Evolutionary conservation across 1,140 invertebrate genomes (phyloP), one percentile per base, ranked within the genome.

Genomic region (Centruroides vittatus): DNA sequence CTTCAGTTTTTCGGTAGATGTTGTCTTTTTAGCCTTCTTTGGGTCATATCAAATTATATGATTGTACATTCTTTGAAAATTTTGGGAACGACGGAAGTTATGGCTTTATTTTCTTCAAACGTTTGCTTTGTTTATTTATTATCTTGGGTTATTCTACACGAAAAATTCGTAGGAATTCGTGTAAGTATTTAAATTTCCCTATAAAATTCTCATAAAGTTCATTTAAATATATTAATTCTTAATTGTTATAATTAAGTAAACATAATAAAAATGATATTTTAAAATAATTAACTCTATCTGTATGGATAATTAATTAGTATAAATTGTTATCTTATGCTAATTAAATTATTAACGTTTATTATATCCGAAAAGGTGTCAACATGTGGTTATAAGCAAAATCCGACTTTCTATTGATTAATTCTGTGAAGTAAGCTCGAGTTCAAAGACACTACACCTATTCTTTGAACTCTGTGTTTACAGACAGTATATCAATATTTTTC

Each of bases 121-220:
- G 89, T 94, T 5, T 87, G 88, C 8, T 93, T 89, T 70, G 88
- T 93, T 59, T 97, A 96, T 73, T 78, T 96, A 8, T 78, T 97
- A 3, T 94, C 91, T 1, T 96, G 92, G 93, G 92, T 95, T 56
- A 90, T 96, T 67, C 78, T 96, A 50, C 92, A 96, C 71, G 89
- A 96, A 70, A 90, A 96, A 72, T 97, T 96, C 76, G 91, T 96
- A 59, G 92, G 92, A 54, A 85, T 95, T 12, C 78, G 92, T 77
- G 93, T 97, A 76, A 86, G 85, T 80, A 48, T 47, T n/a, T 48
- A 34, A 61, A 54, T 23, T 23, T 11, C 10, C 4, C 47, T 34
- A 35, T n/a, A 54, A 34, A 61, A 54, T 36, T 23, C n/a, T 35
- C 4, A 55, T 34, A 35, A 35, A 3, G 10, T 34, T 23, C 7